phyloP scores from a whole-genome alignment of 2,797 vertebrate species.

The Alcedo quadribrachys region DNA sequence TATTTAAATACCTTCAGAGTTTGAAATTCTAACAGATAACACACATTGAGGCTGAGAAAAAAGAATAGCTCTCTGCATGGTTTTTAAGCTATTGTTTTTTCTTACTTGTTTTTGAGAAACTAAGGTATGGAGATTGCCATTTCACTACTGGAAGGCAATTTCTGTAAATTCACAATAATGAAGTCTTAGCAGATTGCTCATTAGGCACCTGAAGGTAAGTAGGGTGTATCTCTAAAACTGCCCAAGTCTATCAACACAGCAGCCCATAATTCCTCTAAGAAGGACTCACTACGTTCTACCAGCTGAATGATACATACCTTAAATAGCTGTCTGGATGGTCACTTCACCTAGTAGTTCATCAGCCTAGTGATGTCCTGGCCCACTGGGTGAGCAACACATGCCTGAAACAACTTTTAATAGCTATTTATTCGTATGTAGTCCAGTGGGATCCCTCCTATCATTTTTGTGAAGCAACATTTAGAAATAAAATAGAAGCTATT shows the following conservation, averaged over 20 bases:
- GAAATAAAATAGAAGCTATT: background rate
- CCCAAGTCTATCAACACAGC: constrained; percentile 24
- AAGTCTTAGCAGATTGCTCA: background rate
- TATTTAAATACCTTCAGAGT: background rate
- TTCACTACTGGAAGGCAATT: constrained; percentile 3
- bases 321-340: constrained; percentile 26
- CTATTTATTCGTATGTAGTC: background rate
- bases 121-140: background rate
- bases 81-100: background rate
- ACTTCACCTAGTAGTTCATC: constrained; percentile 8
- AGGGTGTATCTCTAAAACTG: constrained; percentile 50
- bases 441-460: background rate
- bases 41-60: background rate
- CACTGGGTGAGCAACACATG: constrained; percentile 23
- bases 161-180: constrained; percentile 29
- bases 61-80: background rate
- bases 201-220: constrained; percentile 28
- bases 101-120: background rate
- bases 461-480: background rate
- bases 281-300: background rate
- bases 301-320: constrained; percentile 39
- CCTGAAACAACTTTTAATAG: constrained; percentile 26
- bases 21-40: background rate
- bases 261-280: constrained; percentile 17
- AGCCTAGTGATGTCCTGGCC: background rate